phyloP scores from a whole-genome alignment of 2,113 vertebrate species.

The Candoia aspera region DNA sequence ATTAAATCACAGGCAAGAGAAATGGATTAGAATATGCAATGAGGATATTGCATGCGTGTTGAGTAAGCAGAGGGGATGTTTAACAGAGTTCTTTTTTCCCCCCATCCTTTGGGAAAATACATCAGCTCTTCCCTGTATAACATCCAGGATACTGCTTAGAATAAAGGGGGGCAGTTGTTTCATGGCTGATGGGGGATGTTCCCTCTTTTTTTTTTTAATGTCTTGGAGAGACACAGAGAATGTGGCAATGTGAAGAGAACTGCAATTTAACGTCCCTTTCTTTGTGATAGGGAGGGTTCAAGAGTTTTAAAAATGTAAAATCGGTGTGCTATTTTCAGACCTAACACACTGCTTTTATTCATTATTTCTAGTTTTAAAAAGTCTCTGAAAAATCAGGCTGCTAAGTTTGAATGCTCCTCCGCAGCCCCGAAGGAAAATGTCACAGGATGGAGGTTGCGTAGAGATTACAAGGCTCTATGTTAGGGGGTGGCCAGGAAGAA shows the following conservation, averaged over 20 bases:
- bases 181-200: background rate
- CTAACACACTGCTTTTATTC: background rate
- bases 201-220: background rate
- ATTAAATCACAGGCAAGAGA: conserved; percentile 56
- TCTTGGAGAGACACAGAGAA: background rate
- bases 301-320: background rate
- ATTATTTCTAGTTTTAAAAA: background rate
- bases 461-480: background rate
- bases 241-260: background rate
- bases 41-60: background rate
- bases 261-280: background rate
- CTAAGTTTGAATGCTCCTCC: background rate
- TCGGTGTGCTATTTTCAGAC: background rate
- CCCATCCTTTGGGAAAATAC: background rate
- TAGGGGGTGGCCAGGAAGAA: background rate
- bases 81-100: background rate
- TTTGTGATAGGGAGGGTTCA: background rate
- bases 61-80: background rate
- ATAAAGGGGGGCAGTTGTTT: background rate
- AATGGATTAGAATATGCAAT: conserved; percentile 63
- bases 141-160: background rate
- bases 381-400: background rate
- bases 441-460: background rate
- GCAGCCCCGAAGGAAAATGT: background rate
- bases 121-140: background rate